Base-by-base conservation (phyloP, 2,888 invertebrate genomes). In the Cetonia aurata region DNA sequence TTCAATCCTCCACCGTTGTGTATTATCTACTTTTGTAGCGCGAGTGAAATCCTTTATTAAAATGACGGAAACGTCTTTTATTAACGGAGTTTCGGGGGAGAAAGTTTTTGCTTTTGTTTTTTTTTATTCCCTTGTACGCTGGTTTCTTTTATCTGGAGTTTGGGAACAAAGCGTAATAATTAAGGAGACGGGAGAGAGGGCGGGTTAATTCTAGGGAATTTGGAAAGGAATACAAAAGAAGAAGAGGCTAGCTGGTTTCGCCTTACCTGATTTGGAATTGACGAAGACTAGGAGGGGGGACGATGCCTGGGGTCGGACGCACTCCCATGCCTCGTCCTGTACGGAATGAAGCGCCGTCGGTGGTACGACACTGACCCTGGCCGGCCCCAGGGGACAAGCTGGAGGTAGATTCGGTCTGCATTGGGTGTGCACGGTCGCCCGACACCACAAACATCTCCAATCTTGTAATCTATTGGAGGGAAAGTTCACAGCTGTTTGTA, bases 401-500 rank as follows among this genome's bases (percentile, higher is more conserved):
- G 92, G 89, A 17, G 91, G 87, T 86, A 94, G 90, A 76, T 89
- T 88, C 1, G 96, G 95, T 79, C 94, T 90, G 85, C 98, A 98
- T 66, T 92, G 91, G n/a, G 94, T 93, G 86, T 98, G 98, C 55
- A 96, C 95, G 79, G 94, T 94, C 31, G 91, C 90, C 71, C 96
- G 91, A 83, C 98, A 99, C 98, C 98, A 98, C 76, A 98, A 89
- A 85, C 98, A 99, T 76, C 97, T 89, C 93, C 95, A 98, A 86
- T 98, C 98, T 88, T 98, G 97, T 76, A 96, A 86, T 80, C 95
- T 93, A 78, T 25, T 25, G 25, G 25, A 25, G 3, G 25, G 25
- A 25, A 25, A 25, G 25, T n/a, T n/a, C n/a, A n/a, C n/a, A n/a
- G n/a, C n/a, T n/a, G n/a, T n/a, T n/a, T n/a, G n/a, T n/a, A n/a